Evolutionary conservation across 2,113 vertebrate species (phyloP), one percentile per base, ranked within the genome.

Genomic region (Diphyllodes magnificus): DNA sequence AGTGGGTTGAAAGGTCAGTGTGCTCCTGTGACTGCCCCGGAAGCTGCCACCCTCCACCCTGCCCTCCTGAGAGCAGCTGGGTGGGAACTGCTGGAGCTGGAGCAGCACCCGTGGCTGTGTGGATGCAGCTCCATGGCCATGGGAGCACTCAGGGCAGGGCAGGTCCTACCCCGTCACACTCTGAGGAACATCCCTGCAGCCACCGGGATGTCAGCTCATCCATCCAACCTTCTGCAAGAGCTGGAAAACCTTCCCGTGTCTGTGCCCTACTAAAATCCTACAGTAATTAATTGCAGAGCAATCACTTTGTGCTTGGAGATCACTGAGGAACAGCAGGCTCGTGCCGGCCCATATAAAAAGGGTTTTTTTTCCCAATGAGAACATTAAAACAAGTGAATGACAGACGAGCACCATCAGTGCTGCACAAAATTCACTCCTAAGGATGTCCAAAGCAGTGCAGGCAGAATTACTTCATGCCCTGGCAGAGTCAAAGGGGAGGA

Each of bases 81-180:
- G 4, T 30, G 27, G 15, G 47, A 47, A 8, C 50, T 51, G 40
- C 49, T 9, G 8, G n/a, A 66, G 68, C 45, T 56, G 37, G 39
- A 63, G 53, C 44, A 68, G 33, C 4, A 2, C 11, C n/a, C 0
- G 0, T 13, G 3, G 1, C 45, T 0, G 0, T 2, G 54, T 8
- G 7, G 47, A 25, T 19, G 7, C 76, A 24, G 44, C 25, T 68
- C 80, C 19, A 10, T 5, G 1, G 2, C 79, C 14, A 15, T 4
- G 1, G 79, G 6, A 51, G 23, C 68, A 5, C 40, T 12, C 33
- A 50, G 44, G 56, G 76, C 78, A 61, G 19, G 3, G 11, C 82
- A 56, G 40, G 22, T 40, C 56, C 73, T 44, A 14, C 9, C 51
- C 61, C 1, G 0, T 8, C 60, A 31, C 35, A n/a, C 50, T 60